Conservation (phyloP, 2,113 vertebrate genomes). For the Notarius quadriscutis region DNA sequence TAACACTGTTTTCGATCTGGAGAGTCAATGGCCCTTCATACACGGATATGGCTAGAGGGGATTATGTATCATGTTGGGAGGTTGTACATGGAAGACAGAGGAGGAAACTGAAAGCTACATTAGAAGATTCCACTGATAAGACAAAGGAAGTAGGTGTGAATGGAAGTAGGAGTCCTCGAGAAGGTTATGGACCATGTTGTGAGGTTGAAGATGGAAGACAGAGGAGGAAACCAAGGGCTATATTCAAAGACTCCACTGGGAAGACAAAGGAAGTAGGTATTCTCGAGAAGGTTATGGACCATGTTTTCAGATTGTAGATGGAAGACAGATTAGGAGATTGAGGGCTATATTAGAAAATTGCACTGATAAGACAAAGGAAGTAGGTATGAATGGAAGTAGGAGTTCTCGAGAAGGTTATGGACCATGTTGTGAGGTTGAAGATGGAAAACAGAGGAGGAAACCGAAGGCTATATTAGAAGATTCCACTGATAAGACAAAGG, state of each 20-base stretch:
- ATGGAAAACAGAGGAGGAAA: no score
- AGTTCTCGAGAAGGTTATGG: no score
- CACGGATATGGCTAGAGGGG: neutral
- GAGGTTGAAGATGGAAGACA: no score
- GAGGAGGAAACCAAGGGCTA: no score
- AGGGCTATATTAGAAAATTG: no score
- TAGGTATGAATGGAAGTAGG: no score
- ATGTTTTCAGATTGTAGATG: neutral
- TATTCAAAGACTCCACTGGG: neutral
- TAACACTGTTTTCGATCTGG: neutral
- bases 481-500: no score
- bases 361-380: no score
- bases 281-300: neutral
- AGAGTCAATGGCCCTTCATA: neutral
- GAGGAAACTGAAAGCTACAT: neutral
- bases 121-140: neutral
- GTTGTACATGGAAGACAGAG: neutral
- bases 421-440: no score
- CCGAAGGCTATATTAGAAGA: no score
- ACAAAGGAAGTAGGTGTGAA: neutral
- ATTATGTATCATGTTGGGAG: neutral
- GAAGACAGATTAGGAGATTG: no score
- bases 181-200: neutral
- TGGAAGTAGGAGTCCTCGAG: neutral
- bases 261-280: neutral